Conservation (phyloP, 92 coral and sea anemone species). For the Pocillopora meandrina region DNA sequence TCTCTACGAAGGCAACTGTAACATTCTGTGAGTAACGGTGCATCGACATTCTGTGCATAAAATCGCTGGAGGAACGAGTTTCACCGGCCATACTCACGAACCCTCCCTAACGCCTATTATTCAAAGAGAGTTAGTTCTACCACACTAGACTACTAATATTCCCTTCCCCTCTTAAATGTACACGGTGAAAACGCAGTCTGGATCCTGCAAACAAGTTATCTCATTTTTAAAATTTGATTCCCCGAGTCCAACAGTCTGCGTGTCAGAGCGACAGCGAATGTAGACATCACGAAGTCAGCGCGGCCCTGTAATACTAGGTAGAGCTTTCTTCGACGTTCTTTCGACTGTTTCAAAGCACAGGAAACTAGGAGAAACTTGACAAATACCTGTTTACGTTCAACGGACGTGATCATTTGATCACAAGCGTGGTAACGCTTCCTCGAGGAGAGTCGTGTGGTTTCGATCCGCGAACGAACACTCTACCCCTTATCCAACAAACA, state of each 20-base stretch:
- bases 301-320: not conserved
- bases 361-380: not conserved
- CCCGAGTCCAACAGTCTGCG: not conserved
- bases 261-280: not conserved
- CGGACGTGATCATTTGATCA: slow-evolving; percentile 11
- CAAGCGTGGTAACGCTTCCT: not conserved
- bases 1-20: too few species aligned
- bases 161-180: not conserved
- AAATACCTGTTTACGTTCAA: slow-evolving; percentile 4
- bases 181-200: not conserved
- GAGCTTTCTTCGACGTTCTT: not conserved
- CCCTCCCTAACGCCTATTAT: not conserved
- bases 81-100: too few species aligned
- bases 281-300: too few species aligned
- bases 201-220: not conserved
- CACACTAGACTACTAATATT: not conserved
- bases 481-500: not conserved
- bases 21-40: too few species aligned
- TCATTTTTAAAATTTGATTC: not conserved
- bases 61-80: too few species aligned
- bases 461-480: not conserved
- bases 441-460: not conserved
- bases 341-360: not conserved
- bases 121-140: not conserved
- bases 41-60: too few species aligned